Evolutionary conservation across 1,140 invertebrate species (phyloP).

Genomic region (Phthorimaea operculella): DNA sequence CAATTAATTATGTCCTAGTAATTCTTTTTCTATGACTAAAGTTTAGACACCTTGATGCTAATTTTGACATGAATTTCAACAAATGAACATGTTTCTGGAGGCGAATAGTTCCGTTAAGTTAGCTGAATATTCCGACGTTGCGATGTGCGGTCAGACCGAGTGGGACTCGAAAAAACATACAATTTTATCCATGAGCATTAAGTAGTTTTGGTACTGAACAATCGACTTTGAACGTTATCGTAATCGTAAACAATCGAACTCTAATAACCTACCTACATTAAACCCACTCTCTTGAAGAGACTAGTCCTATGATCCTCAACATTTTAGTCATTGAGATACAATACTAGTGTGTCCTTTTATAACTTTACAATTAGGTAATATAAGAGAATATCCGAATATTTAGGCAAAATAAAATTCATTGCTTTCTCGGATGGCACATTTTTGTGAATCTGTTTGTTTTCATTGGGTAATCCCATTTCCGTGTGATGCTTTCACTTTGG

Average conservation of each 20-base stretch:
- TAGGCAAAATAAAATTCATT: conserved; percentile 9
- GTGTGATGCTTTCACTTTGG: conserved; percentile 29
- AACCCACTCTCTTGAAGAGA: conserved; percentile 33
- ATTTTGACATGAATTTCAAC: conserved; percentile 40
- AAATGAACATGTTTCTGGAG: neutral
- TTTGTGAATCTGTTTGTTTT: neutral
- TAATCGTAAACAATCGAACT: conserved; percentile 23
- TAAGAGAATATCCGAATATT: conserved; percentile 7
- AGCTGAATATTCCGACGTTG: conserved; percentile 3
- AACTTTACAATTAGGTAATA: neutral
- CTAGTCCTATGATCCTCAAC: conserved; percentile 30
- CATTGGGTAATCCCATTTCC: neutral
- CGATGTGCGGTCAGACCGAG: neutral
- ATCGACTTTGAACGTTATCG: conserved; percentile 23
- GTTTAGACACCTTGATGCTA: conserved; percentile 54
- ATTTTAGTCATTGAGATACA: conserved; percentile 17
- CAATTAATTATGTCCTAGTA: conserved; percentile 65
- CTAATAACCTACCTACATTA: conserved; percentile 29
- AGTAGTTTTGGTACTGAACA: conserved; percentile 21
- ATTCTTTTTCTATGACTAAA: conserved; percentile 63
- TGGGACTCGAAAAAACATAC: conserved; percentile 1
- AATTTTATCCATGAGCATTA: conserved; percentile 18
- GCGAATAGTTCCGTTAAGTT: conserved; percentile 6
- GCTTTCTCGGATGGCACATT: conserved; percentile 11
- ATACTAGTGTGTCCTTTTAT: neutral